These are phyloP conservation scores for Tetramorium alpestre DNA, from an alignment of 1,140 invertebrate genomes.

Conservation along the genomic window DNA sequence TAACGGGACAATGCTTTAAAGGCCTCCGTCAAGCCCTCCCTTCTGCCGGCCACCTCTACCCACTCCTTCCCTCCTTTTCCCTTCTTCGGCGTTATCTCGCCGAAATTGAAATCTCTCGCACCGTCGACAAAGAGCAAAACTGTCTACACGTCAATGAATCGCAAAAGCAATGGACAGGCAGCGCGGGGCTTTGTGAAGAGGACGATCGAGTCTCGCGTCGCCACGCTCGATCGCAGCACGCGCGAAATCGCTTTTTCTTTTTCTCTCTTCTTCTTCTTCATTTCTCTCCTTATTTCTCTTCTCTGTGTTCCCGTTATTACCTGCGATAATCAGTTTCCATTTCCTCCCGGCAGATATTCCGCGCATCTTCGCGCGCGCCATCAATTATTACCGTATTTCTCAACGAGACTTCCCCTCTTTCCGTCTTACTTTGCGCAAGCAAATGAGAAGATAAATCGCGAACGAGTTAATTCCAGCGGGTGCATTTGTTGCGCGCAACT, in stretches of 20 bases:
- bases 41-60: neutral
- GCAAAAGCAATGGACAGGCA: conserved; percentile 41
- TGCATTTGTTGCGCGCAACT: conserved; percentile 36
- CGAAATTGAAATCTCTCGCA: conserved; percentile 64
- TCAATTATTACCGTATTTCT: conserved; percentile 56
- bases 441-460: conserved; percentile 52
- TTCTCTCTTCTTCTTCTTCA: neutral
- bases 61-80: neutral
- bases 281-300: neutral
- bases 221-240: neutral
- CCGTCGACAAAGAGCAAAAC: conserved; percentile 61
- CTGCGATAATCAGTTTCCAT: conserved; percentile 29
- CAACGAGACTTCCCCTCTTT: neutral
- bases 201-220: conserved; percentile 4
- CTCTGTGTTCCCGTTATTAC: conserved; percentile 15
- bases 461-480: conserved; percentile 45
- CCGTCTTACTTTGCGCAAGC: conserved; percentile 38
- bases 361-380: neutral
- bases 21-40: neutral
- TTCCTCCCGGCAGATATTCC: neutral
- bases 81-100: conserved; percentile 36
- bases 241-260: neutral
- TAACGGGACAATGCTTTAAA: conserved; percentile 49
- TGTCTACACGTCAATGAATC: conserved; percentile 32
- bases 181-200: conserved; percentile 39